Evolutionary conservation across 2,888 invertebrate species (phyloP), one percentile per base, ranked within the genome.

Genomic region (Leptopilina syphax): DNA sequence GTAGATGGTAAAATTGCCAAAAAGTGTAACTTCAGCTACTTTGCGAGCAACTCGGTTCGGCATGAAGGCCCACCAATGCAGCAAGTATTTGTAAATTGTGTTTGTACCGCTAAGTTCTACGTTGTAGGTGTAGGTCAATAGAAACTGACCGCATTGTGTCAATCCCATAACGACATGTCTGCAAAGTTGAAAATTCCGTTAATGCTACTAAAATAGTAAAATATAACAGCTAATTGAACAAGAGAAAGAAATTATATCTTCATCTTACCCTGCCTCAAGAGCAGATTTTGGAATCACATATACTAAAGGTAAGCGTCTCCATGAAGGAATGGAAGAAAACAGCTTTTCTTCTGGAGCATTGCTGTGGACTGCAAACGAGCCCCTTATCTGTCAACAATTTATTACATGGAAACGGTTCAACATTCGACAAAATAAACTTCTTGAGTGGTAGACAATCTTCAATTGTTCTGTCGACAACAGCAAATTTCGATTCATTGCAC

Each of bases 121-220:
- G 13, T 86, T 89, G 68, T 85, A 88, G 5, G 96, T 97, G 92
- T 98, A 98, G 83, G 98, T 98, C 86, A 98, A 93, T 84, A 98
- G 94, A 93, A 96, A 98, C 92, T 97, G 96, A 13, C 98, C 98
- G 92, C 98, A 98, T 87, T 97, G 96, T n/a, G 97, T 97, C 90
- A 98, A 96, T 8, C 98, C 98, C 96, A 98, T 97, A 90, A 97
- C 97, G 84, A 77, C 50, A 78, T 54, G 65, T 41, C 41, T 57
- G 63, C 27, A 77, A 63, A 47, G 24, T 70, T 54, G 50, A 12
- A 79, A 24, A 41, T 60, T 57, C 7, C 6, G 8, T 44, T 44
- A 10, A 50, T 9, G 9, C 10, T 50, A 12, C 9, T 50, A 10
- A 50, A 18, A 18, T 18, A 18, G 18, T 18, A 18, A 18, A 18